These are phyloP conservation scores for Taxidea taxus DNA, from an alignment of 2,113 vertebrate species.

Conservation along the genomic window DNA sequence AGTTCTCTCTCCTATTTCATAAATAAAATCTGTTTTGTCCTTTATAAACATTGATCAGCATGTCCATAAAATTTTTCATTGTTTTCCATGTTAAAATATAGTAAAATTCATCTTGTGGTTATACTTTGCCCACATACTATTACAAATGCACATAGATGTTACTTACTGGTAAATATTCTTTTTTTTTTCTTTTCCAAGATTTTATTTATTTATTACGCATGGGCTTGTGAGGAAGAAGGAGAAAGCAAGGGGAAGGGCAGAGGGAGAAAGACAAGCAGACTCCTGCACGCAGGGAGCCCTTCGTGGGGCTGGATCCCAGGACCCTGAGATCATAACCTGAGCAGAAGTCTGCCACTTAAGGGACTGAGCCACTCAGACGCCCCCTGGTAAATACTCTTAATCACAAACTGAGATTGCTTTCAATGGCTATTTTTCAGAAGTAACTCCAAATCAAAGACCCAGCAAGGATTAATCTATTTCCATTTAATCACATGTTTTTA, in stretches of 20 bases:
- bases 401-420: background rate
- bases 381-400: background rate
- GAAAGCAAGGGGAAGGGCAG: background rate
- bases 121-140: background rate
- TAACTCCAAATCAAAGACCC: background rate
- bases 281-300: fast-evolving
- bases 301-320: background rate
- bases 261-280: background rate
- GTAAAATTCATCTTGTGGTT: background rate
- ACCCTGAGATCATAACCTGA: too few species aligned
- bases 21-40: background rate
- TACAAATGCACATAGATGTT: background rate
- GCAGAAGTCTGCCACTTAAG: too few species aligned
- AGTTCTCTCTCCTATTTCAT: background rate
- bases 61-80: background rate
- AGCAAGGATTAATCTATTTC: background rate
- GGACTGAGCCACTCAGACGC: too few species aligned
- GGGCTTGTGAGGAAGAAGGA: background rate
- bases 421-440: background rate
- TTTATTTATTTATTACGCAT: background rate
- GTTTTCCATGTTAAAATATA: background rate
- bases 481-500: background rate
- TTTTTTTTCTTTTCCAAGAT: background rate
- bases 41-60: background rate
- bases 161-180: background rate